These are phyloP conservation scores for Hirundichthys speculiger DNA, from an alignment of 2,113 vertebrate genomes.

Conservation along the genomic window DNA sequence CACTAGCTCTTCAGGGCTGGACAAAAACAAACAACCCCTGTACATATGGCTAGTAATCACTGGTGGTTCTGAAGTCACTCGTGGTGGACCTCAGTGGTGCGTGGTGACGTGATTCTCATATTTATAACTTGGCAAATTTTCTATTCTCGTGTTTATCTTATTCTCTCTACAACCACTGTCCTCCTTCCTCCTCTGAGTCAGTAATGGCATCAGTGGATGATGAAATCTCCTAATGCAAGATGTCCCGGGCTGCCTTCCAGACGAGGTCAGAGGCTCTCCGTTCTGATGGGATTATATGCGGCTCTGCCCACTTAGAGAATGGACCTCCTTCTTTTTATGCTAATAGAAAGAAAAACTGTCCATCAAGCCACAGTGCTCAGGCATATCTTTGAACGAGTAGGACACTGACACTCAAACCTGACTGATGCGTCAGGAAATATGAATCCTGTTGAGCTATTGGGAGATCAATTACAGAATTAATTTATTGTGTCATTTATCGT, in stretches of 20 bases:
- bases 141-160: neutral
- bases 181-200: conserved; percentile 41
- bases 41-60: neutral
- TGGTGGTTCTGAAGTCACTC: neutral
- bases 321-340: conserved; percentile 69
- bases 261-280: conserved; percentile 74
- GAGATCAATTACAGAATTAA: neutral
- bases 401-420: conserved; percentile 46
- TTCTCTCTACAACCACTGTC: conserved; percentile 2
- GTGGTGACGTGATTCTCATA: neutral
- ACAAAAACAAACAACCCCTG: no score
- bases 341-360: conserved; percentile 63
- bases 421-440: conserved; percentile 23
- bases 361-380: conserved; percentile 27
- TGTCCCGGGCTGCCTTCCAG: conserved; percentile 67
- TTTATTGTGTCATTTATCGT: neutral
- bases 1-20: no score
- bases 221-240: conserved; percentile 78
- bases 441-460: neutral
- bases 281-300: conserved; percentile 80
- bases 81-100: neutral
- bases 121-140: neutral
- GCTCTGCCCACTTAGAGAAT: conserved; percentile 79
- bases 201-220: conserved; percentile 76
- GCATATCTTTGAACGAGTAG: conserved; percentile 56